A percentile compares a stretch with the other conserved stretches of the same genome.
Evolutionary conservation across 2,797 vertebrate genomes (phyloP).

Genomic region (Fratercula arctica): DNA sequence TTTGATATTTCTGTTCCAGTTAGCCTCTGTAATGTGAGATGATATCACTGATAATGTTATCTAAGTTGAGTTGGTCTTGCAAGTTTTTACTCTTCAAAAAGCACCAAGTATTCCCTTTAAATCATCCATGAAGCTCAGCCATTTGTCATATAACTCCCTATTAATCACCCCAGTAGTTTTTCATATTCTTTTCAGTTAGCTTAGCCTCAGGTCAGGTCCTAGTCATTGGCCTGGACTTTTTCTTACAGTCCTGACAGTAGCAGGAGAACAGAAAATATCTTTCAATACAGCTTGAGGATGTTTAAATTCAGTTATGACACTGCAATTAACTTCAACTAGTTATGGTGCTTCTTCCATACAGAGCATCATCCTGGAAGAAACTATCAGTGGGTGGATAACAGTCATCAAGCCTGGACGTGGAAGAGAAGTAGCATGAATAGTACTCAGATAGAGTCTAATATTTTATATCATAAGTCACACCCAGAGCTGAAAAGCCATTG

Average conservation of each 20-base stretch:
- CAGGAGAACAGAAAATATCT: background rate
- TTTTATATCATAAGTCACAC: background rate
- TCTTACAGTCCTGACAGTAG: background rate
- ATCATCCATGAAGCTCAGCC: background rate
- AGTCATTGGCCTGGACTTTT: background rate
- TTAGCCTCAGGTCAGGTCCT: background rate
- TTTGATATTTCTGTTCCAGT: background rate
- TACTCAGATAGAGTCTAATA: background rate
- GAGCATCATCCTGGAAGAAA: rapidly evolving
- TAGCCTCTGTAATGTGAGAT: background rate
- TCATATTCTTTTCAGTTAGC: background rate
- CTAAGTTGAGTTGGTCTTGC: background rate
- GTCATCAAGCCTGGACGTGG: background rate
- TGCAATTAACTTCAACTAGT: background rate
- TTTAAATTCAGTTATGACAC: background rate
- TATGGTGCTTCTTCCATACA: background rate
- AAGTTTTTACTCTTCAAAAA: background rate
- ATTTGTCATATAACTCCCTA: background rate
- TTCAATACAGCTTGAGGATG: background rate
- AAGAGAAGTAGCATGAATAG: background rate
- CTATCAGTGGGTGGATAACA: background rate
- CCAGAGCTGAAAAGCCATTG: background rate
- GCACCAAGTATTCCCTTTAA: background rate
- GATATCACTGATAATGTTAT: background rate
- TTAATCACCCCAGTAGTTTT: background rate